Conservation (phyloP, 2,888 invertebrate species). For the Argyra leucocephala region DNA sequence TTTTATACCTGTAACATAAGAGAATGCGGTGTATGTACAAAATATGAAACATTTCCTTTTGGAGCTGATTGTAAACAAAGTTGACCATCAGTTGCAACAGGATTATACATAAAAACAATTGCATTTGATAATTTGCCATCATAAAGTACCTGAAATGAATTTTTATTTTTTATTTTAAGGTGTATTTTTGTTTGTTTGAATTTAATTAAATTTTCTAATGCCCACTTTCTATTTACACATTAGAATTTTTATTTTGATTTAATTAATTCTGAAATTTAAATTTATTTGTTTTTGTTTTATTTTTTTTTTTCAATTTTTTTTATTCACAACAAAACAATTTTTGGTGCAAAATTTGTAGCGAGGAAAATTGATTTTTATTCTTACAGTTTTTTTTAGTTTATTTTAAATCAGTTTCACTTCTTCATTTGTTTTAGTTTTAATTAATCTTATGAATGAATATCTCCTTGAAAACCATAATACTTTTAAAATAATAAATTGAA, state of each 20-base stretch:
- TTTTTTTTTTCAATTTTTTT: not conserved
- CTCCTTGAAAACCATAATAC: constrained; percentile 10
- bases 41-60: constrained; percentile 93
- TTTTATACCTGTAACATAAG: constrained; percentile 89
- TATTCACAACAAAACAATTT: not conserved
- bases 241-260: constrained; percentile 8
- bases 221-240: constrained; percentile 12
- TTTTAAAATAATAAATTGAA: no score
- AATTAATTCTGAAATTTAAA: constrained; percentile 13
- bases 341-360: not conserved
- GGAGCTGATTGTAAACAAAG: constrained; percentile 96
- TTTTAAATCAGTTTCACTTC: no score
- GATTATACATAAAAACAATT: constrained; percentile 99
- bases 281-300: constrained; percentile 15
- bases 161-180: not conserved
- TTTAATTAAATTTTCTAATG: constrained; percentile 18
- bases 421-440: no score
- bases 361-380: not conserved
- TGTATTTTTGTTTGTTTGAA: not conserved
- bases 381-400: no score
- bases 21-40: constrained; percentile 98
- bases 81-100: constrained; percentile 98
- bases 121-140: constrained; percentile 95
- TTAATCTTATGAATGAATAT: no score
- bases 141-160: constrained; percentile 71